These are phyloP conservation scores for Paramuricea clavata DNA, from an alignment of 92 coral and sea anemone genomes.

Conservation along the genomic window DNA sequence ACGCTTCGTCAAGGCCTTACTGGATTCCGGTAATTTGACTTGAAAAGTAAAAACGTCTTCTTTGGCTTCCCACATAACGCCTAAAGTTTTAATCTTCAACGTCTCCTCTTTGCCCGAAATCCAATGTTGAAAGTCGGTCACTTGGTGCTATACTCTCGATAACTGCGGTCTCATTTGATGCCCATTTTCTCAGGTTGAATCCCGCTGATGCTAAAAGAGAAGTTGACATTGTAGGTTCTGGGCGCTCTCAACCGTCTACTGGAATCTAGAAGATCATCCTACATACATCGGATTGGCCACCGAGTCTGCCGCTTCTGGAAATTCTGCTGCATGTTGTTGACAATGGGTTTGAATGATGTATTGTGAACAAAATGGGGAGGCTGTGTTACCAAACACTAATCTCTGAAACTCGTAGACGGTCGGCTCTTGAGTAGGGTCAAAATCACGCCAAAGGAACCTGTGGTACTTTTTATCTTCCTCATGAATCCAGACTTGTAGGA, in stretches of 20 bases:
- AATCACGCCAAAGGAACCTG: slow-evolving; percentile 69
- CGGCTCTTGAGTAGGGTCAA: slow-evolving; percentile 35
- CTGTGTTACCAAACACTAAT: too few species aligned
- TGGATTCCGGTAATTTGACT: neutral
- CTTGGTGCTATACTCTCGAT: neutral
- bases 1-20: neutral
- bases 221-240: slow-evolving; percentile 29
- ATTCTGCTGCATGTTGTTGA: slow-evolving; percentile 19
- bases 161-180: slow-evolving; percentile 29
- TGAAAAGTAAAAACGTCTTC: slow-evolving; percentile 44
- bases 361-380: slow-evolving; percentile 51
- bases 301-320: slow-evolving; percentile 52
- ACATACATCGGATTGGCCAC: slow-evolving; percentile 51
- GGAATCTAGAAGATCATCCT: slow-evolving; percentile 60
- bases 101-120: slow-evolving; percentile 10
- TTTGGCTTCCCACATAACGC: slow-evolving; percentile 61
- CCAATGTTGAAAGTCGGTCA: slow-evolving; percentile 26
- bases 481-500: slow-evolving; percentile 58
- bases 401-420: slow-evolving; percentile 40
- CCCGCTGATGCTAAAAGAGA: too few species aligned
- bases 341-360: slow-evolving; percentile 62
- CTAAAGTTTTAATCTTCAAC: slow-evolving; percentile 42
- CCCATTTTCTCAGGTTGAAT: slow-evolving; percentile 54
- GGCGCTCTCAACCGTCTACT: slow-evolving; percentile 42
- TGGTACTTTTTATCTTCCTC: slow-evolving; percentile 64